Conservation (phyloP, 2,888 invertebrate genomes). For the Tipula vernalis region DNA sequence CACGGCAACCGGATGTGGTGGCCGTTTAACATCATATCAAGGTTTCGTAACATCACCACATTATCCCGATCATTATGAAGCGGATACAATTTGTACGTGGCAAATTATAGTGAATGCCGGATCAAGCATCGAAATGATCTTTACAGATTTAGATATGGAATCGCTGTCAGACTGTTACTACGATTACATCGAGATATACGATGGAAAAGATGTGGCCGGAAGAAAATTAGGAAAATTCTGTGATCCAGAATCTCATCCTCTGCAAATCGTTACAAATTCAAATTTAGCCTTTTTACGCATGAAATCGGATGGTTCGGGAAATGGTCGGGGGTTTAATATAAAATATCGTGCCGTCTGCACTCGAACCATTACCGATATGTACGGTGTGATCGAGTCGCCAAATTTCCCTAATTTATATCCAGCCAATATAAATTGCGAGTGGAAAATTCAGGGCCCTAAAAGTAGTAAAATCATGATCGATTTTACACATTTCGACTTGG, state of each 20-base stretch:
- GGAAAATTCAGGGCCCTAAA: conserved; percentile 58
- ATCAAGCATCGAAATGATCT: conserved; percentile 49
- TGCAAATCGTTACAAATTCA: conserved; percentile 42
- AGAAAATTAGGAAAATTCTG: conserved; percentile 53
- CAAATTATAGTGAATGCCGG: conserved; percentile 60
- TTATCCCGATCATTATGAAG: conserved; percentile 64
- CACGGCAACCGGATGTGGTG: conserved; percentile 65
- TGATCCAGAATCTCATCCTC: conserved; percentile 30
- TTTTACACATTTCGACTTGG: conserved; percentile 66
- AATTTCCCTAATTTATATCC: conserved; percentile 63
- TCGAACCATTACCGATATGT: conserved; percentile 22
- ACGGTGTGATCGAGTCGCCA: conserved; percentile 75
- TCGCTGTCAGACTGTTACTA: conserved; percentile 42
- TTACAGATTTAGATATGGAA: conserved; percentile 64
- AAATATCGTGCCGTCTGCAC: conserved; percentile 47
- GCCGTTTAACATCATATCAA: conserved; percentile 48
- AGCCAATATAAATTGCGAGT: conserved; percentile 53
- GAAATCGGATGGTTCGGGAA: conserved; percentile 49
- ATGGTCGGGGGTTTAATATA: conserved; percentile 65
- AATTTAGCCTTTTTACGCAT: conserved; percentile 61
- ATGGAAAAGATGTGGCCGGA: conserved; percentile 46
- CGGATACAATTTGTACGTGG: conserved; percentile 68
- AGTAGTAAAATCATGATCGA: conserved; percentile 72
- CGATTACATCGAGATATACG: conserved; percentile 59
- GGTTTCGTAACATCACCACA: conserved; percentile 76